These are phyloP conservation scores for Macroglossus sobrinus DNA, from an alignment of 2,113 vertebrate genomes.

Conservation along the genomic window DNA sequence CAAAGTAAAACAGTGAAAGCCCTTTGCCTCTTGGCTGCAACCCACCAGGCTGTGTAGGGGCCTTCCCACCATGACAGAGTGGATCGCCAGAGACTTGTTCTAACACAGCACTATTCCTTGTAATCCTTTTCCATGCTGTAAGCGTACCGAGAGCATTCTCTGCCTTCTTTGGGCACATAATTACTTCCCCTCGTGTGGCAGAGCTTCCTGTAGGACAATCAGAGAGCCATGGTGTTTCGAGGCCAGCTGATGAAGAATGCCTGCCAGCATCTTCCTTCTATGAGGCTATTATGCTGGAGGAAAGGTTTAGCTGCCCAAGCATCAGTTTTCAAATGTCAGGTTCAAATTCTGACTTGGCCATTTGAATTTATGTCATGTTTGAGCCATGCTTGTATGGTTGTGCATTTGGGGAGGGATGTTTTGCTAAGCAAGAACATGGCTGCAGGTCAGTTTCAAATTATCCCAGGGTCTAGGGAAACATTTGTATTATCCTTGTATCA, in stretches of 20 bases:
- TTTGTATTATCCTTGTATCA: background rate
- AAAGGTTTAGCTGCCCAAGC: background rate
- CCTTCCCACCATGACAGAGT: background rate
- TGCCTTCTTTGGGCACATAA: constrained; percentile 42
- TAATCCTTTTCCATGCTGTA: constrained; percentile 54
- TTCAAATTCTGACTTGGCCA: constrained; percentile 20
- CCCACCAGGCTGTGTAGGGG: background rate
- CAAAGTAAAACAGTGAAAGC: background rate
- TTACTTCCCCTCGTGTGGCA: constrained; percentile 54
- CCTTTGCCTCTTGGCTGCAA: background rate
- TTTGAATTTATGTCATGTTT: background rate
- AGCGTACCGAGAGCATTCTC: background rate
- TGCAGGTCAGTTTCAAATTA: background rate
- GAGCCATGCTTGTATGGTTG: background rate
- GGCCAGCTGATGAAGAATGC: constrained; percentile 39
- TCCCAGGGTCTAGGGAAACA: background rate
- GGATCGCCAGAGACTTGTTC: constrained; percentile 45
- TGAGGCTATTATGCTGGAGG: constrained; percentile 53
- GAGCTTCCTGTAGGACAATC: constrained; percentile 61
- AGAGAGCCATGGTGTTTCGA: background rate
- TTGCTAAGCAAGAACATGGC: background rate
- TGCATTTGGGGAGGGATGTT: background rate
- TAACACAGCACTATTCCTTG: constrained; percentile 52
- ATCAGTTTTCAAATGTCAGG: constrained; percentile 36
- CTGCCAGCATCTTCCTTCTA: constrained; percentile 52